Base-by-base conservation (phyloP, 2,888 invertebrate genomes). In the Drosophila mimica region DNA sequence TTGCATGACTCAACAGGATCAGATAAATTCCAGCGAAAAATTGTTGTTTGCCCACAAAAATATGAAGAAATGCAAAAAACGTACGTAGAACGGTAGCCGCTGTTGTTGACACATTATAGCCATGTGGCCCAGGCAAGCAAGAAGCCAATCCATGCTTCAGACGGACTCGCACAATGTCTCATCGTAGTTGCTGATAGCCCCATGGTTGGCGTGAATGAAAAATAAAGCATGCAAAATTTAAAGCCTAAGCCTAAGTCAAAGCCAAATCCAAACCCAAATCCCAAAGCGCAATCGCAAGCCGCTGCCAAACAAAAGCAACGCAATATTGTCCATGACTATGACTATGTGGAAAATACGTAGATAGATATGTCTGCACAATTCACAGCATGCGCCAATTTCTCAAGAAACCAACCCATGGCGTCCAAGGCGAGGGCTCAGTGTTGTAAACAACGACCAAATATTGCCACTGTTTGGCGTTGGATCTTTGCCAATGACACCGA, bases 361-460 rank as follows among this genome's bases (percentile, higher is more conserved):
- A 76, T 76, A 76, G 43, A 66, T 76, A 65, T 77, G 79, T 75
- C 64, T 79, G 76, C 70, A 65, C 83, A 74, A 77, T 80, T 83
- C 87, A 88, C 87, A 87, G 87, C 87, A 88, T 90, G 87, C 90
- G 89, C 87, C 87, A 90, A 90, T 87, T 87, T 87, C 87, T 76
- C 73, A 79, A 73, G 87, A 87, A 87, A 88, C 79, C 75, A 53
- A 76, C 83, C 83, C 83, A 79, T 88, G 75, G 86, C 56, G 70
- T 72, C 75, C 81, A 76, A 72, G 84, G 76, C 82, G 74, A 85
- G 84, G 89, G 82, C 79, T 76, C 49, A 70, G 52, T 62, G 60
- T 70, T 83, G 89, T 88, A 89, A 85, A 88, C 83, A 82, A 60
- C 82, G 40, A 56, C 78, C 79, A 77, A 81, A 87, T 85, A 79